These are phyloP conservation scores for Dicrurus megarhynchus DNA, from an alignment of 2,113 vertebrate species.

Conservation along the genomic window DNA sequence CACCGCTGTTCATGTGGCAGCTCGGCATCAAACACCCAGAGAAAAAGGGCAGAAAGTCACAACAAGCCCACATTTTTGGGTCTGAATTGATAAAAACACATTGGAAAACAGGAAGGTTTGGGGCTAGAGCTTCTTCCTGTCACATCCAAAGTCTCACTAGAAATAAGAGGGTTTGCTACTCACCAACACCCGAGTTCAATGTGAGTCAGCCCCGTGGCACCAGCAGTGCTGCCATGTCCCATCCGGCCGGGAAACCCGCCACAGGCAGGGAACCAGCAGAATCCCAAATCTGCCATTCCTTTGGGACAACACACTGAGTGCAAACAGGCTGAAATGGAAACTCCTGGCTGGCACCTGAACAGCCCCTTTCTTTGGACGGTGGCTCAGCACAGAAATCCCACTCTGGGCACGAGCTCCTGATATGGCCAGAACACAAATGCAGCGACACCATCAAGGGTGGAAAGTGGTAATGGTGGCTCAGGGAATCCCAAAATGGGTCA, in stretches of 20 bases:
- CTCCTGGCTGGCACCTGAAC: background rate
- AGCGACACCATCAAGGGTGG: background rate
- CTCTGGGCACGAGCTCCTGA: background rate
- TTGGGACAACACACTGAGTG: background rate
- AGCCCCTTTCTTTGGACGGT: background rate
- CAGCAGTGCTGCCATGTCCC: background rate
- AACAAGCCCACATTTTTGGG: rapidly evolving
- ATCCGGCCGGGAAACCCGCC: rapidly evolving
- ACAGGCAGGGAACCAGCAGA: background rate
- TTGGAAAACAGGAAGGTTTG: background rate
- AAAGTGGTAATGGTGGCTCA: rapidly evolving
- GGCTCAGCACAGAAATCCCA: background rate
- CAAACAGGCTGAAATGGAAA: background rate
- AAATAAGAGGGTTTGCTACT: background rate
- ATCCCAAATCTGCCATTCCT: background rate
- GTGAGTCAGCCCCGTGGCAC: background rate
- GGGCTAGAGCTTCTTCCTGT: background rate
- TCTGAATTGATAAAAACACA: background rate
- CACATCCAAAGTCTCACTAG: background rate
- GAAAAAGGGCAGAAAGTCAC: background rate
- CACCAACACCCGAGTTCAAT: background rate
- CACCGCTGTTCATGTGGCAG: background rate
- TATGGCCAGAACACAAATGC: rapidly evolving
- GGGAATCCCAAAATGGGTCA: background rate
- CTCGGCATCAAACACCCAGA: background rate